phyloP scores from a whole-genome alignment of 2,797 vertebrate species.

The Pseudocheirus occidentalis region DNA sequence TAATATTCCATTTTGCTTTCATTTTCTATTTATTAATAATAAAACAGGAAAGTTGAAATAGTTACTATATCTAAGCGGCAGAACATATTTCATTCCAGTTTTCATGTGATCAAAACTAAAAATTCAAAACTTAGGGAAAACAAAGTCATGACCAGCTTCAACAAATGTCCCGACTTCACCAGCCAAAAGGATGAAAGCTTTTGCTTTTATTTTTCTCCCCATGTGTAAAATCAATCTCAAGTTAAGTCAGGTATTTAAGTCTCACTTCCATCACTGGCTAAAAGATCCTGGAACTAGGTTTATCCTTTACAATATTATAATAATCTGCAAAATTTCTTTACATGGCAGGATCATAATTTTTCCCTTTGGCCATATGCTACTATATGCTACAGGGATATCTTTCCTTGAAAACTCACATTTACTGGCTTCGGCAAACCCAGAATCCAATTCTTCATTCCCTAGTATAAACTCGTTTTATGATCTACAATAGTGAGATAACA shows the following conservation, averaged over 20 bases:
- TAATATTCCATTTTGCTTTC: not conserved
- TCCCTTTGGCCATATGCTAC: not conserved
- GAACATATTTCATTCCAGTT: not conserved
- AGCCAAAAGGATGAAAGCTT: conserved; percentile 26
- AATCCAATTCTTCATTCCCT: not conserved
- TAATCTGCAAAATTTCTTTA: not conserved
- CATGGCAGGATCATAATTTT: not conserved
- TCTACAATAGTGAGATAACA: not conserved
- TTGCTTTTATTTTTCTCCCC: not conserved
- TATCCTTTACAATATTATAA: not conserved
- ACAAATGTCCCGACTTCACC: not conserved
- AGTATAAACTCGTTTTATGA: not conserved
- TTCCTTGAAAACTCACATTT: conserved; percentile 15
- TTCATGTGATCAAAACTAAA: not conserved
- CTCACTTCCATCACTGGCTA: not conserved
- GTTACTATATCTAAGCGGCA: not conserved
- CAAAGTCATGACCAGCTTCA: not conserved
- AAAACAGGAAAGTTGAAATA: not conserved
- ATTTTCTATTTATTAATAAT: not conserved
- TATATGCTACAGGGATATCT: not conserved
- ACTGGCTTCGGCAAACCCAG: not conserved
- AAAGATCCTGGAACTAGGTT: not conserved
- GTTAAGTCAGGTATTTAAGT: not conserved
- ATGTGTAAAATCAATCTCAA: not conserved
- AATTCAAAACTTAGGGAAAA: not conserved